Conservation (phyloP, 2,113 vertebrate species). For the Callaeas wilsoni region DNA sequence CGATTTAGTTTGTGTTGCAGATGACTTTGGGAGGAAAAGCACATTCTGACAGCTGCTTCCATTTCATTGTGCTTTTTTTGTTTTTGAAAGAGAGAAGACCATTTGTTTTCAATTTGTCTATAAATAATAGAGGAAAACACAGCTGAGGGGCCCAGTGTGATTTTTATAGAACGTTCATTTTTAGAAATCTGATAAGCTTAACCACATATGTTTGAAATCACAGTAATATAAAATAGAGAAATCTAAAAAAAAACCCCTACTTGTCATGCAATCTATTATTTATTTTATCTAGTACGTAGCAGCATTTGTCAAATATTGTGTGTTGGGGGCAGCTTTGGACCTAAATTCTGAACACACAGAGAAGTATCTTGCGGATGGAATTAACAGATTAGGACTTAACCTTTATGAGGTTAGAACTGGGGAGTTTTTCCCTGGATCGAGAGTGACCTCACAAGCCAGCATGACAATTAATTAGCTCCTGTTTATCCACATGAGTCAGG, state of each 20-base stretch:
- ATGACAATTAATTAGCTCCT: neutral
- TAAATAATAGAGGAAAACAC: conserved; percentile 83
- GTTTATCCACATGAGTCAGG: neutral
- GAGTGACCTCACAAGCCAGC: neutral
- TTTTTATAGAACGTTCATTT: conserved; percentile 72
- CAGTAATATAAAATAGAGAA: conserved; percentile 58
- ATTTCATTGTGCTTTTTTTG: conserved; percentile 74
- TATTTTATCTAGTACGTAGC: conserved; percentile 54
- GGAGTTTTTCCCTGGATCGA: neutral
- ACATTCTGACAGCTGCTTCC: conserved; percentile 83
- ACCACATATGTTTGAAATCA: conserved; percentile 71
- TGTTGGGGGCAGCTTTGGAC: neutral
- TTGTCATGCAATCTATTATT: conserved; percentile 41
- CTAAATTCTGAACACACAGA: neutral
- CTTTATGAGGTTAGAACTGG: neutral
- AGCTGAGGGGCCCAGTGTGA: conserved; percentile 71
- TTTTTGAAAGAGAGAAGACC: conserved; percentile 48
- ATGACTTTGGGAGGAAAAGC: conserved; percentile 67
- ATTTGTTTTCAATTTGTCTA: conserved; percentile 85
- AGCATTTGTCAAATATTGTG: conserved; percentile 20
- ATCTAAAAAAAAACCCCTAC: neutral
- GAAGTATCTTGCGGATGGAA: neutral
- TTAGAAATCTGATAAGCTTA: conserved; percentile 72
- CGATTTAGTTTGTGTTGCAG: conserved; percentile 14
- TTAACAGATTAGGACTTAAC: neutral